Evolutionary conservation across 2,797 vertebrate species (phyloP), one percentile per base, ranked within the genome.

Genomic region (Catharus ustulatus): DNA sequence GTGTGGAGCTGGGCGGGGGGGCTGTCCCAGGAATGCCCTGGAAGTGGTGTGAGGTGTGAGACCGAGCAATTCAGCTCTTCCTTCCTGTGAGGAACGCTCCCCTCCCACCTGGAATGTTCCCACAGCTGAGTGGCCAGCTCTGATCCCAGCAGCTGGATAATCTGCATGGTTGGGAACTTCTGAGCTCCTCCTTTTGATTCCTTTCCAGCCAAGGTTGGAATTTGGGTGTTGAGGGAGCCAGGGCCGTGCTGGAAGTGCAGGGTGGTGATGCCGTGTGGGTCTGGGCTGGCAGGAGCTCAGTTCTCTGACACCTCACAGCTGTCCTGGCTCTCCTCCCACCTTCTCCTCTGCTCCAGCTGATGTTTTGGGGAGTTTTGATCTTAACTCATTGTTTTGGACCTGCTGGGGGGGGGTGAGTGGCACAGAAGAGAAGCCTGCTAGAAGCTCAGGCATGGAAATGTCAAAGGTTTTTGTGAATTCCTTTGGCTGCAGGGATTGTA

Each of bases 341-440:
- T 69, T 40, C 77, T 85, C 38, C 87, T 93, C 55, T 6, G 3
- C 75, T 83, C 67, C 81, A 93, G 62, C 75, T 46, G 46, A 16
- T 51, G 63, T 45, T 17, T 40, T n/a, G 49, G 46, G 51, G 29
- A 64, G 58, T 58, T 72, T 54, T 62, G 43, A 42, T 46, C 11
- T 15, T 48, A 66, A 92, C 48, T 94, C 24, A 1, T 57, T 81
- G 26, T 91, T 78, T 84, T 20, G n/a, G 55, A 71, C 13, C 17
- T 58, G 51, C 40, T 14, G 11, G 8, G n/a, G 5, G 5, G 24
- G 15, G 30, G 38, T 0, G 0, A 64, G 67, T 11, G 77, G 66
- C 32, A 55, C 29, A 19, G 68, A 26, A 79, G 49, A 82, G 13
- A 46, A 82, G 66, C 61, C 76, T 8, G 19, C 32, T 5, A 40